Evolutionary conservation across 2,113 vertebrate genomes (phyloP), one percentile per base, ranked within the genome.

Genomic region (Scophthalmus maximus): DNA sequence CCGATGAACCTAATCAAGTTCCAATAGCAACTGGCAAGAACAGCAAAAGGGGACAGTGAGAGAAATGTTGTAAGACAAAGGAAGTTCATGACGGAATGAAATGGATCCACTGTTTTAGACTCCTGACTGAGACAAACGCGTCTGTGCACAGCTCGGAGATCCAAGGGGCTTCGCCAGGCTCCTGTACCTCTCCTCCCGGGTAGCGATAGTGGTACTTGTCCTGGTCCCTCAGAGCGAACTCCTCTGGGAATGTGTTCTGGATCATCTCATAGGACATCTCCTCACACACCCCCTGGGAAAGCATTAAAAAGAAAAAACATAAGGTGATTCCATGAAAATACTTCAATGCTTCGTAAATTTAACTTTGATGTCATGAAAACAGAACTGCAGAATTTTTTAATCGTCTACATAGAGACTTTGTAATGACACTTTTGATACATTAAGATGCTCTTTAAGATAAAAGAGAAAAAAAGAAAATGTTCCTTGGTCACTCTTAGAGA

Each of bases 121-220:
- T 1, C 11, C 10, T 46, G 18, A 32, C 14, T 64, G 50, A 34
- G 17, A 20, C 1, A 25, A 4, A 63, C 27, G 22, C 3, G 38
- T 18, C 15, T 17, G 11, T 38, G 8, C 4, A 17, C 15, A 38
- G 10, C 20, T 46, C 6, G 10, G 22, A 22, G 3, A 34, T 49
- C 3, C 42, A 46, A 10, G 15, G 10, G 29, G 56, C n/a, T 1
- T 1, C 4, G 20, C 52, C 83, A 15, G 46, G 30, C 78, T 17
- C 32, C 5, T 9, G 9, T 82, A 99, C 98, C 96, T 99, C 98
- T 78, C 98, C 98, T 71, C 97, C 96, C 49, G 96, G 98, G 6
- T 99, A 99, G n/a, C 98, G 96, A 58, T 99, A 99, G 15, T 98
- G 95, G 5, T 97, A 99, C 26, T 99, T 99, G 82, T 99, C 97